phyloP scores from a whole-genome alignment of 2,113 vertebrate genomes.

The Coryphaenoides rupestris region DNA sequence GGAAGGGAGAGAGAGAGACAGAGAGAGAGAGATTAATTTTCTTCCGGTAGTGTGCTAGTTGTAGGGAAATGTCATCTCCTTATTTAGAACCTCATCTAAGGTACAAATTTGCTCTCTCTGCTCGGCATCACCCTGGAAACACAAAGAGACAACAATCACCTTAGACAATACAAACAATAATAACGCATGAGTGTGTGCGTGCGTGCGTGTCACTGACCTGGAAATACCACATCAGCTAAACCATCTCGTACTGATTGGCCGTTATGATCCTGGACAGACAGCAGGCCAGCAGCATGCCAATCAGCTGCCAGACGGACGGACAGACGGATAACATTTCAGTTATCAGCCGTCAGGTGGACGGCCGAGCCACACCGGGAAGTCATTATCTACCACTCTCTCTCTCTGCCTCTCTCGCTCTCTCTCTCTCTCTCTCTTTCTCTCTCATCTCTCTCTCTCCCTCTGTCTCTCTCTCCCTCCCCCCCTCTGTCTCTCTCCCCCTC shows the following conservation, averaged over 20 bases:
- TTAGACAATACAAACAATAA: not conserved
- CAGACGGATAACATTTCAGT: conserved; percentile 1
- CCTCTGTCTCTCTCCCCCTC: too few relatives aligned
- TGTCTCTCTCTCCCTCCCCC: too few relatives aligned
- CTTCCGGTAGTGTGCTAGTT: conserved; percentile 30
- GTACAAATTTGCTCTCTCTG: conserved; percentile 39
- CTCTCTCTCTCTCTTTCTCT: too few relatives aligned
- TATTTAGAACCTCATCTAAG: conserved; percentile 14
- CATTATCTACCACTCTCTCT: not conserved
- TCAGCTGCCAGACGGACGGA: conserved; percentile 76
- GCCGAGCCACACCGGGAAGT: not conserved
- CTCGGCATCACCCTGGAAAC: conserved; percentile 47
- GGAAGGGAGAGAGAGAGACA: not conserved
- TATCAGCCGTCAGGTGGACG: not conserved
- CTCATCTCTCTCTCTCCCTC: too few relatives aligned
- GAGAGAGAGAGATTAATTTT: conserved; percentile 22
- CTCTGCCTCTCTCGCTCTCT: not conserved
- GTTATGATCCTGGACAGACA: conserved; percentile 99
- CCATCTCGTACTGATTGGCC: conserved; percentile 99
- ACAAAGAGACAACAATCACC: conserved; percentile 4
- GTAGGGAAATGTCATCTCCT: conserved; percentile 42
- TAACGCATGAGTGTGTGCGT: conserved; percentile 12
- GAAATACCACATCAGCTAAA: conserved; percentile 76
- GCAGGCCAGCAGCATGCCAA: conserved; percentile 97
- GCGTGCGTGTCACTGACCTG: conserved; percentile 69